These are phyloP conservation scores for Podarcis muralis DNA, from an alignment of 2,113 vertebrate genomes.

Conservation along the genomic window DNA sequence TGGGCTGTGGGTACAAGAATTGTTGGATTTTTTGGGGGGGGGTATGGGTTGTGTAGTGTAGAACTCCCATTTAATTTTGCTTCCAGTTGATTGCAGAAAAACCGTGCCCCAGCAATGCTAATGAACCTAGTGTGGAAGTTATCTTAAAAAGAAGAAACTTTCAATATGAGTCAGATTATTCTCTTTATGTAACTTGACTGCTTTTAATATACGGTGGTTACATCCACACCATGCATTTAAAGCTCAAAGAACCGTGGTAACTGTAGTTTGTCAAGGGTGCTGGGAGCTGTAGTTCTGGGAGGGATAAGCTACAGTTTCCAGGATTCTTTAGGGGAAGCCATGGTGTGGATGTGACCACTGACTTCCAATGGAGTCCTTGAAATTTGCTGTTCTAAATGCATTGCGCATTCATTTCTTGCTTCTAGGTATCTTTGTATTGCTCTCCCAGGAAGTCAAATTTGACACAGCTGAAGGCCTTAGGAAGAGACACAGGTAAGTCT, in stretches of 20 bases:
- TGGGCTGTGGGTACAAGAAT: background rate
- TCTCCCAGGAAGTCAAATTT: background rate
- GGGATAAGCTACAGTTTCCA: no score
- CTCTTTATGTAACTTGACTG: background rate
- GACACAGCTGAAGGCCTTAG: background rate
- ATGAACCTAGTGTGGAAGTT: background rate
- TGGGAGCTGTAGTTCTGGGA: no score
- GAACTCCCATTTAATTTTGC: background rate
- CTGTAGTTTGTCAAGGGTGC: no score
- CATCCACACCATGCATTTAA: no score
- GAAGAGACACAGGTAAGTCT: background rate
- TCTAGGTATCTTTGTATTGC: background rate
- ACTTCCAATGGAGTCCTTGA: background rate
- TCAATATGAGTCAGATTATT: no score
- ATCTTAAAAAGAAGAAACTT: no score
- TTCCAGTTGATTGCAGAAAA: background rate
- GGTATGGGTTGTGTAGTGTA: background rate
- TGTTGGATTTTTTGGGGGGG: background rate
- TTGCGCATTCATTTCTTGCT: background rate
- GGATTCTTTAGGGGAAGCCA: no score
- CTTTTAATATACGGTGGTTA: background rate
- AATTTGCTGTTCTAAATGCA: background rate
- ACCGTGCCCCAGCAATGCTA: background rate
- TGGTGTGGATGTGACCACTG: no score
- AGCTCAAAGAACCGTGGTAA: no score